A percentile compares a stretch with the other conserved stretches of the same genome.
Evolutionary conservation across 2,888 invertebrate species (phyloP).

Genomic region (Iselma pallidipennis): DNA sequence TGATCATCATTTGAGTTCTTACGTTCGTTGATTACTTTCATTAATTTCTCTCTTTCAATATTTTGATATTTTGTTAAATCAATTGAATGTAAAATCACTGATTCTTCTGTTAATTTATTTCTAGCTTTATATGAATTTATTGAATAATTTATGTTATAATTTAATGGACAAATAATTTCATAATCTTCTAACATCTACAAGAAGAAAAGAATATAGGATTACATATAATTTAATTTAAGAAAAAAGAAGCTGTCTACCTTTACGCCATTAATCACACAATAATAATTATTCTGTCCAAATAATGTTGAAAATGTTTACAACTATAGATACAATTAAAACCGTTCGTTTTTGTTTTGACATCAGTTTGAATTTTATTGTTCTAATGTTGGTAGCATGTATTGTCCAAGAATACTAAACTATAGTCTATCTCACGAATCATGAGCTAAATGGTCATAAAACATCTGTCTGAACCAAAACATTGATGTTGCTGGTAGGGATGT

Average conservation of each 20-base stretch:
- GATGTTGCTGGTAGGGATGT: no score
- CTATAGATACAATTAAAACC: no score
- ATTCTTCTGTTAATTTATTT: constrained; percentile 59
- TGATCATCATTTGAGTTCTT: constrained; percentile 37
- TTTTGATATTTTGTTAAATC: constrained; percentile 62
- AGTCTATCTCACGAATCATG: no score
- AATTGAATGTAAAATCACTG: constrained; percentile 67
- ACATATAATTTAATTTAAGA: no score
- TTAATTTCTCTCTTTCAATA: constrained; percentile 55
- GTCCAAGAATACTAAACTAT: no score
- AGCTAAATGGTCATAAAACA: no score
- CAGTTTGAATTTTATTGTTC: neutral
- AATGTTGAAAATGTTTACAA: no score
- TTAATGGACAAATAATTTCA: constrained; percentile 12
- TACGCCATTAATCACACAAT: no score
- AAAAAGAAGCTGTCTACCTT: no score
- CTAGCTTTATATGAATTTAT: constrained; percentile 61
- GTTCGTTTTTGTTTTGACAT: neutral
- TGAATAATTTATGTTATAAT: neutral
- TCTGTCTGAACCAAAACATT: no score
- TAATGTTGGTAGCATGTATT: neutral
- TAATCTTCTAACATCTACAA: constrained; percentile 36
- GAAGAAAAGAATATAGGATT: no score
- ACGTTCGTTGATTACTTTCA: constrained; percentile 38
- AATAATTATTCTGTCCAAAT: no score